phyloP scores from a whole-genome alignment of 2,888 invertebrate species.

The Desoria tigrina region DNA sequence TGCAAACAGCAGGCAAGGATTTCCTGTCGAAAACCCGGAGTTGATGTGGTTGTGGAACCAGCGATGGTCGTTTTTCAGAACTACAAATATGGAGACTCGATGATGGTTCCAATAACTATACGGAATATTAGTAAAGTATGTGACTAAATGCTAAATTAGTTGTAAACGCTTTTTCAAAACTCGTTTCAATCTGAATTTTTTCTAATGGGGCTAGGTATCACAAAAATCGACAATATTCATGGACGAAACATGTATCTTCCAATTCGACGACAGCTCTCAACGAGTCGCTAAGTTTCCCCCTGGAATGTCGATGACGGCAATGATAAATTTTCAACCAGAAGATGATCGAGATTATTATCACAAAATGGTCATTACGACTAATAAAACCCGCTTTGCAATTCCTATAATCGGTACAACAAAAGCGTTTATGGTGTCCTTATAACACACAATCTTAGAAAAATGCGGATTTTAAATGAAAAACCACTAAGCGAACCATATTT shows the following conservation, averaged over 20 bases:
- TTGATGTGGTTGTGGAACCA: slow-evolving; percentile 38
- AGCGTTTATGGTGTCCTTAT: background rate
- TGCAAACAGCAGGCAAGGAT: slow-evolving; percentile 45
- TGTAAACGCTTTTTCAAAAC: background rate
- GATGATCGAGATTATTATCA: slow-evolving; percentile 44
- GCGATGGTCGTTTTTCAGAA: slow-evolving; percentile 48
- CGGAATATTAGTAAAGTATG: slow-evolving; percentile 45
- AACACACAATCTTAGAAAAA: too few relatives aligned
- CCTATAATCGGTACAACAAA: slow-evolving; percentile 42
- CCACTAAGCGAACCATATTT: slow-evolving; percentile 1
- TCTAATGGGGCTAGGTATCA: slow-evolving; percentile 24
- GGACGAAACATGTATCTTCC: slow-evolving; percentile 43
- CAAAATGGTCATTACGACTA: slow-evolving; percentile 40
- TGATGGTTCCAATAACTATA: slow-evolving; percentile 32
- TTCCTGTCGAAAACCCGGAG: slow-evolving; percentile 28
- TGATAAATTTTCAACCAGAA: slow-evolving; percentile 43
- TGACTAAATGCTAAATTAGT: background rate
- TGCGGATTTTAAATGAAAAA: background rate
- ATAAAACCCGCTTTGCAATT: slow-evolving; percentile 37
- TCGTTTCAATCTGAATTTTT: background rate
- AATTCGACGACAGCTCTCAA: slow-evolving; percentile 36
- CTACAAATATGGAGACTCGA: slow-evolving; percentile 34
- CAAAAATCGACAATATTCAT: slow-evolving; percentile 47
- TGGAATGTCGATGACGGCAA: slow-evolving; percentile 46
- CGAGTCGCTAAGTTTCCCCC: slow-evolving; percentile 44